phyloP scores from a whole-genome alignment of 1,140 invertebrate genomes.

The Drosophila subpulchrella region DNA sequence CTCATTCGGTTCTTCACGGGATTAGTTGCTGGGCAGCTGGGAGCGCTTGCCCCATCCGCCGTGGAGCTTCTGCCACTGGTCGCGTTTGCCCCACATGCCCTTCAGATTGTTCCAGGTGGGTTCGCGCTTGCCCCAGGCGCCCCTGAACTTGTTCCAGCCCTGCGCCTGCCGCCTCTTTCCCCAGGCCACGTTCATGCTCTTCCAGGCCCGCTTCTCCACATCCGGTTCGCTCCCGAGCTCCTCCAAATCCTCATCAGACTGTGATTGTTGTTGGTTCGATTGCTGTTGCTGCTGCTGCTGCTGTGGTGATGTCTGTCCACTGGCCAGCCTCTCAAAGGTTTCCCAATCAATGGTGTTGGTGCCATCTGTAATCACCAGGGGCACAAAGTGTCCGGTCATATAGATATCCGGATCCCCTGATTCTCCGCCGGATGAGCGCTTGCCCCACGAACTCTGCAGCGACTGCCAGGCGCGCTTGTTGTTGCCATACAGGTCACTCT shows the following conservation, averaged over 20 bases:
- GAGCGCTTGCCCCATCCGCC: slow-evolving; percentile 81
- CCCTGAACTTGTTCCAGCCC: slow-evolving; percentile 86
- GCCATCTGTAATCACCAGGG: slow-evolving; percentile 71
- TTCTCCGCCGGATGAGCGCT: slow-evolving; percentile 77
- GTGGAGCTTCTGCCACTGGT: slow-evolving; percentile 78
- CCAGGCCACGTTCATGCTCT: slow-evolving; percentile 87
- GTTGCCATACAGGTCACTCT: slow-evolving; percentile 57
- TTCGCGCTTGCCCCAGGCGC: slow-evolving; percentile 89
- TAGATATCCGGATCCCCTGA: slow-evolving; percentile 53
- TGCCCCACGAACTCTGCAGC: slow-evolving; percentile 88
- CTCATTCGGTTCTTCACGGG: slow-evolving; percentile 8
- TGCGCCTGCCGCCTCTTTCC: slow-evolving; percentile 87
- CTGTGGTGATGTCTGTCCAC: slow-evolving; percentile 20
- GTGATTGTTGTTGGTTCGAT: slow-evolving; percentile 5
- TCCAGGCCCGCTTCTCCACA: slow-evolving; percentile 87
- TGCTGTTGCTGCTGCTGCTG: slow-evolving; percentile 16
- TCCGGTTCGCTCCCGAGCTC: slow-evolving; percentile 30
- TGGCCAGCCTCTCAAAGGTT: slow-evolving; percentile 70
- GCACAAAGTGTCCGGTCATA: slow-evolving; percentile 76
- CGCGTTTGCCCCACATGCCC: slow-evolving; percentile 90
- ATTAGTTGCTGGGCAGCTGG: slow-evolving; percentile 40
- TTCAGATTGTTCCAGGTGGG: slow-evolving; percentile 90
- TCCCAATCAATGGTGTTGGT: slow-evolving; percentile 75
- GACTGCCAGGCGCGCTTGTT: slow-evolving; percentile 88
- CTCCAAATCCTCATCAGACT: slow-evolving; percentile 54